These are phyloP conservation scores for Aurelia aurita complex sp. Pacific DNA, from an alignment of 30 jellyfish, hydroid and myxozoan genomes.

Conservation along the genomic window DNA sequence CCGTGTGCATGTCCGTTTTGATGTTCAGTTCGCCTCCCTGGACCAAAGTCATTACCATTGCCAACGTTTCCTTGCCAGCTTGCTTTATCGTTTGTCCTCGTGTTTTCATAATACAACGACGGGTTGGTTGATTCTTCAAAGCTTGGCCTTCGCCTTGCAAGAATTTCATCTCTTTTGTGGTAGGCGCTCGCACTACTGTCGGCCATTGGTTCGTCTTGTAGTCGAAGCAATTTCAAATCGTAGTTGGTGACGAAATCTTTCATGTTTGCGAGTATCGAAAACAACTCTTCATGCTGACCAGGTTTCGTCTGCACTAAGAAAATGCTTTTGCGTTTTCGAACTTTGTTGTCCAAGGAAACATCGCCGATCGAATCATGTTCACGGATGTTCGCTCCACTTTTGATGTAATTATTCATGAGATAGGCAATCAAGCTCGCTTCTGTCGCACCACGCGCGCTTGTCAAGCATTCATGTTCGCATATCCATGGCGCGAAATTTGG, in stretches of 20 bases:
- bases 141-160: not conserved
- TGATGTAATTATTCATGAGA: conserved; percentile 16
- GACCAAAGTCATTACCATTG: not conserved
- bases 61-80: not conserved
- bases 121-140: not conserved
- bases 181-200: not conserved
- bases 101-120: not conserved
- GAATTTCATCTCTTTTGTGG: not conserved
- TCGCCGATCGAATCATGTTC: not conserved
- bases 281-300: conserved; percentile 61
- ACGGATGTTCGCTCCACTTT: not conserved
- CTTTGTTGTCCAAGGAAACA: not conserved
- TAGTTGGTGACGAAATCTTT: not conserved
- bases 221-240: conserved; percentile 1
- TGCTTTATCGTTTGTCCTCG: too few relatives aligned
- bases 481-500: conserved; percentile 53
- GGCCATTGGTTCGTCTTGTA: not conserved
- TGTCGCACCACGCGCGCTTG: conserved; percentile 29
- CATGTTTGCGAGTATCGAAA: conserved; percentile 11
- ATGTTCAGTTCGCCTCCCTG: not conserved
- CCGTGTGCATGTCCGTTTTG: too few relatives aligned
- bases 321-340: not conserved
- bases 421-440: conserved; percentile 52
- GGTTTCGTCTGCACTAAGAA: conserved; percentile 41
- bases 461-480: conserved; percentile 33